Evolutionary conservation across 2,888 invertebrate species (phyloP).

Genomic region (Dolichopus griseipennis): DNA sequence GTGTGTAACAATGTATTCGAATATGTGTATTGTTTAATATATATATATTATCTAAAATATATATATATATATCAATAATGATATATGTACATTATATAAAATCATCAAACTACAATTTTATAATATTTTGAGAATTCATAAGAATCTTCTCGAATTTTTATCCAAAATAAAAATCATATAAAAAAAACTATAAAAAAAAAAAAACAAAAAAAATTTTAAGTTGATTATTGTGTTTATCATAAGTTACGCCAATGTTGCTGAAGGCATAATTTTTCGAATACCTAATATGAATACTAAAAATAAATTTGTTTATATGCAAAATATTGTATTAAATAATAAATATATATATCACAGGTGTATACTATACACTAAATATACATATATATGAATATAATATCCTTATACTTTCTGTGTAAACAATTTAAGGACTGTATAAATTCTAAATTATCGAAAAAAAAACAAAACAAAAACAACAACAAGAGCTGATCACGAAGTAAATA

Average conservation of each 20-base stretch:
- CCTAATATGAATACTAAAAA: too few relatives aligned
- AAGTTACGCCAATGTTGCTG: conserved; percentile 1
- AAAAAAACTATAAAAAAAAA: neutral
- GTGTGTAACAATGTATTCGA: neutral
- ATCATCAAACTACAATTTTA: neutral
- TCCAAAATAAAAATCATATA: neutral
- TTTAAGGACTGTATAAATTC: too few relatives aligned
- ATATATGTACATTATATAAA: neutral
- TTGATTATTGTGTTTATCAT: conserved; percentile 4
- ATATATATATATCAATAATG: neutral
- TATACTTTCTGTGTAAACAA: too few relatives aligned
- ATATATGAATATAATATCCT: neutral
- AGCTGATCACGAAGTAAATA: too few relatives aligned
- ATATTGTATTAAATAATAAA: neutral
- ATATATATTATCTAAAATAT: too few relatives aligned
- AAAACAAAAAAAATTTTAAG: neutral
- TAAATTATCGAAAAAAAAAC: too few relatives aligned
- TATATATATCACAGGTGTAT: neutral
- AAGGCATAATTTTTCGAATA: neutral
- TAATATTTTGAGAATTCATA: neutral
- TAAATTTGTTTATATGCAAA: neutral
- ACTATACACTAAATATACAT: neutral
- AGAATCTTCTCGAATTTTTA: neutral
- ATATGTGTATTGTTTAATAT: neutral
- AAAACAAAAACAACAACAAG: too few relatives aligned